Percentiles rank a stretch among this genome's conserved stretches.
Conservation (phyloP, 2,888 invertebrate genomes). For the Vanessa cardui region DNA sequence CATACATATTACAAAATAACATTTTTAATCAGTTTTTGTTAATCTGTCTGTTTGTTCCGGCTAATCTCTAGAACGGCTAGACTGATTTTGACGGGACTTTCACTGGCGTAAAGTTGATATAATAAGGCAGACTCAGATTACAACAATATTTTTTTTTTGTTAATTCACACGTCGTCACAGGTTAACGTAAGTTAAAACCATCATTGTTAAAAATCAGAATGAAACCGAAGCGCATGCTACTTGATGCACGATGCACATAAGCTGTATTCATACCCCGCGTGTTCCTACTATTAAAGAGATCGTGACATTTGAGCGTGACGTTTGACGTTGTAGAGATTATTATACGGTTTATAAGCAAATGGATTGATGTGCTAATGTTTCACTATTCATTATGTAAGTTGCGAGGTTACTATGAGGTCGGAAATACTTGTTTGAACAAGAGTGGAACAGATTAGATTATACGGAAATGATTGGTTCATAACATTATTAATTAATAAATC, state of each 20-base stretch:
- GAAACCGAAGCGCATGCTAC: constrained; percentile 5
- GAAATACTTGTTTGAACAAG: neutral
- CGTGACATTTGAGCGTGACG: constrained; percentile 29
- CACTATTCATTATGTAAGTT: neutral
- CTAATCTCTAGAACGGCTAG: too few relatives aligned
- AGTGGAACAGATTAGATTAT: neutral
- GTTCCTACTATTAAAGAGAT: constrained; percentile 26
- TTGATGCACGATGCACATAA: constrained; percentile 23
- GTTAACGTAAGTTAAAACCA: neutral
- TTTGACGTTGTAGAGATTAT: neutral
- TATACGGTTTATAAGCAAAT: constrained; percentile 3
- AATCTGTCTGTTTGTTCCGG: too few relatives aligned
- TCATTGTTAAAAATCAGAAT: neutral
- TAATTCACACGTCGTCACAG: too few relatives aligned
- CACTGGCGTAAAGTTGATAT: too few relatives aligned
- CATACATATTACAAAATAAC: too few relatives aligned
- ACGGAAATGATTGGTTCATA: neutral
- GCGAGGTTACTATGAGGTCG: constrained; percentile 5
- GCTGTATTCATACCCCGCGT: constrained; percentile 18
- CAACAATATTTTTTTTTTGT: too few relatives aligned
- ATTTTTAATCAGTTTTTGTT: too few relatives aligned
- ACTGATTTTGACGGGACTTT: too few relatives aligned
- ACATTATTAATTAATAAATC: neutral
- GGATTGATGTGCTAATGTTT: constrained; percentile 13
- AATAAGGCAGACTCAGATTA: too few relatives aligned